Evolutionary conservation across 1,140 invertebrate genomes (phyloP), one percentile per base, ranked within the genome.

Genomic region (Hydropsyche tenuis): DNA sequence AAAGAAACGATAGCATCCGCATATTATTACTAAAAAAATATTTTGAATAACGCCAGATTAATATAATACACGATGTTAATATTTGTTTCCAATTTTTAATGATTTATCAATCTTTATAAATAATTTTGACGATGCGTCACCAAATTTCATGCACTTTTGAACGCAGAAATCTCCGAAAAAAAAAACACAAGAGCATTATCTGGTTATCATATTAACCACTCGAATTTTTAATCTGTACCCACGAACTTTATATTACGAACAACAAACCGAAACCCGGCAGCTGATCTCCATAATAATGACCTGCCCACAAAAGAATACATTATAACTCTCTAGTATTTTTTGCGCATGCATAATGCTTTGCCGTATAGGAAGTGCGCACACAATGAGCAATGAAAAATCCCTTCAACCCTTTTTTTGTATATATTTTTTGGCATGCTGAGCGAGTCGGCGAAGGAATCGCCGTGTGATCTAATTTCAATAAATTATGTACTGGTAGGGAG

Each of bases 401-500:
- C 45, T 72, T 63, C 60, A 76, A 77, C 75, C 75, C 75, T 77
- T 73, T 75, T 75, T 25, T 25, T 9, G 20, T 43, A 37, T 9
- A 37, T 9, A 37, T 37, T 65, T 63, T 43, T 27, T 63, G n/a
- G 23, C 23, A 25, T 23, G 27, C 60, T 6, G 20, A 60, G 43
- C 45, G 64, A n/a, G 64, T 45, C 2, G n/a, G 23, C 66, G 1
- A 68, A 75, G 74, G 62, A 75, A 75, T 74, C 64, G 56, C 56
- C 69, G 69, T 74, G 75, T 74, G 75, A 77, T 77, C 75, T 77
- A 77, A 77, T 77, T 77, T 77, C 75, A 77, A 77, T 77, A 77
- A 77, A 74, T 74, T 77, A n/a, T n/a, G n/a, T n/a, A 77, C 51
- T 62, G 68, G 69, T 53, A 68, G 72, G 62, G 60, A 65, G 46